Evolutionary conservation across 2,888 invertebrate species (phyloP), one percentile per base, ranked within the genome.

Genomic region (Tenthredo scrophulariae): DNA sequence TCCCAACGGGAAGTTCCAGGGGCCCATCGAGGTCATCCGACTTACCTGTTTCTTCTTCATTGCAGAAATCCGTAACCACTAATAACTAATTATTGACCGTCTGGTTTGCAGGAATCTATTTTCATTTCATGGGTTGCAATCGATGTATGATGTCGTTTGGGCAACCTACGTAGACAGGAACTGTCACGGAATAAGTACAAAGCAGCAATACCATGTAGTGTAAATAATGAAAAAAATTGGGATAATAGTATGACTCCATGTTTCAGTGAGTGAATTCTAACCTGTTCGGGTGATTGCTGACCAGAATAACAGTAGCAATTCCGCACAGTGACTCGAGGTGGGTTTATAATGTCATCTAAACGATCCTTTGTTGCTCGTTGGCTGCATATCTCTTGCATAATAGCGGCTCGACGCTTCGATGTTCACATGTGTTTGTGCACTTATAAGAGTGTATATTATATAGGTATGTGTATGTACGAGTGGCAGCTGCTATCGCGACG

Each of bases 401-500:
- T 77, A 26, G 43, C 43, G n/a, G 72, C 72, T 43, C 77, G 50
- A 33, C n/a, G 46, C 33, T 54, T 54, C 29, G 77, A 10, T 33
- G 33, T 33, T 9, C 10, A 50, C 29, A 9, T 77, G 54, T 43
- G 43, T 74, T 43, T 10, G 43, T 74, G 43, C 72, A 74, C 40
- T 74, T 74, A 26, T 43, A 43, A 33, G 33, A 29, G 33, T 67
- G 26, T 67, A 13, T 67, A 33, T 18, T 65, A 26, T 67, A 29
- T 33, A 67, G 13, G 33, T 67, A 18, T 15, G 58, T 79, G 22
- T n/a, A 58, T 50, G 26, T 40, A 37, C 77, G 54, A 40, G 37
- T 40, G 80, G 80, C 80, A 80, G 62, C 80, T 77, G 77, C 77
- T 77, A 83, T 67, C 40, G 43, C 65, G 43, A 67, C 70, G 83